phyloP scores from a whole-genome alignment of 2,113 vertebrate species.

The Platanista minor region DNA sequence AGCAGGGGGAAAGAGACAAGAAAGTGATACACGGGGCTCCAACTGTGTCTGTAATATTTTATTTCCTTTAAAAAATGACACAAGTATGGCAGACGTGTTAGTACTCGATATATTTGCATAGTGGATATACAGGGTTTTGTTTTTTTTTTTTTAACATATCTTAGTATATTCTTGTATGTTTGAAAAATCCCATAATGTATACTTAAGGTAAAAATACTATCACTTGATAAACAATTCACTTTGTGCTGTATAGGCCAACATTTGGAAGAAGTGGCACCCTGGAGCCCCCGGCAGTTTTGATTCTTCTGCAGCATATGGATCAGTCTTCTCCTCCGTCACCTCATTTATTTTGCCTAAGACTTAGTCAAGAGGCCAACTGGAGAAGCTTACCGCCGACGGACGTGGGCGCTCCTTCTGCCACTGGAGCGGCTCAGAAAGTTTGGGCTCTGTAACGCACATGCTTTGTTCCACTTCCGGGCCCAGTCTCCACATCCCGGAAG shows the following conservation, averaged over 20 bases:
- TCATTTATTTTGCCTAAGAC: not conserved
- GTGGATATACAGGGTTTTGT: not conserved
- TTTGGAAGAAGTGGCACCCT: not conserved
- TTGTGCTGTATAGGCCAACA: not conserved
- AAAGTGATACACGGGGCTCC: not conserved
- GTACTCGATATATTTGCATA: not conserved
- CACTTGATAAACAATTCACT: slow-evolving; percentile 12
- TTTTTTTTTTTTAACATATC: not conserved
- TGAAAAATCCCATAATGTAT: not conserved
- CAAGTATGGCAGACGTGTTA: not conserved
- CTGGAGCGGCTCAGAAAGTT: not conserved
- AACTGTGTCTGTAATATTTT: not conserved
- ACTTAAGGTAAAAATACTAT: not conserved
- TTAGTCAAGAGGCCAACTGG: not conserved
- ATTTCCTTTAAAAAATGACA: slow-evolving; percentile 12
- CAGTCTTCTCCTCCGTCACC: not conserved
- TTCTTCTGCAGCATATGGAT: not conserved
- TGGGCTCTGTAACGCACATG: not conserved
- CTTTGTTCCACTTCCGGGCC: slow-evolving; percentile 5
- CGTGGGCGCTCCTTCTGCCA: not conserved
- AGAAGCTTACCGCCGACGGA: not conserved
- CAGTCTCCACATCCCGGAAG: slow-evolving; percentile 1
- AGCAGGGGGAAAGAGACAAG: not conserved
- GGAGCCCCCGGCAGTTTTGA: not conserved
- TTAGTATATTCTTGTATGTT: not conserved